Base-by-base conservation (phyloP, 1,140 invertebrate species). In the Bombus pascuorum region DNA sequence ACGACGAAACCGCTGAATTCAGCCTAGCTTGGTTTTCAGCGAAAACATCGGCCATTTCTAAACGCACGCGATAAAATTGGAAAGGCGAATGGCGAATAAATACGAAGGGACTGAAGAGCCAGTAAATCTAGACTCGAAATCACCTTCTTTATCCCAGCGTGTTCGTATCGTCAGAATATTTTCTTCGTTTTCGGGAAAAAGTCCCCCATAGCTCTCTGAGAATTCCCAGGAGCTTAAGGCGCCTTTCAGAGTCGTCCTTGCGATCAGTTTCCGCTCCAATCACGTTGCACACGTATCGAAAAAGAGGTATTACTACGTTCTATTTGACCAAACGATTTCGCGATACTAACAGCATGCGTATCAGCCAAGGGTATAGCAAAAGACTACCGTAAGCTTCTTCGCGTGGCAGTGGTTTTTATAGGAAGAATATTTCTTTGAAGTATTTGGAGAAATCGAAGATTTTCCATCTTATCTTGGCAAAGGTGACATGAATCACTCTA, bases 291-390 rank as follows among this genome's bases (percentile, higher is more conserved):
- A 71, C 66, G 74, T 71, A 70, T 62, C 44, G n/a, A 59, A 12
- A 34, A 65, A 32, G 47, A 53, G 47, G 47, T 53, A 53, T 53
- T 53, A 53, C 47, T 0, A 22, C 2, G 18, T 22, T 22, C 18
- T 53, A 53, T 53, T 53, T 53, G 47, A 53, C 47, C 47, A 53
- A 53, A 53, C 47, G 77, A 84, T 71, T 44, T 68, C 72, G 25
- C 13, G 1, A 39, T 9, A 53, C 47, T 53, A 8, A 53, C 22
- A 25, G 34, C 68, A 13, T 37, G 34, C 34, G 13, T 59, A 34
- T 34, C 28, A 13, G 18, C 22, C 25, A 13, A 37, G 6, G 25
- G 13, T n/a, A 39, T 22, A 22, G 47, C 47, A 8, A 53, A 53
- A 53, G 47, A 22, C 47, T 22, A 53, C 18, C 18, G 18, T 53